Base-by-base conservation (phyloP, 2,113 vertebrate genomes). In the Micronisus gabar region DNA sequence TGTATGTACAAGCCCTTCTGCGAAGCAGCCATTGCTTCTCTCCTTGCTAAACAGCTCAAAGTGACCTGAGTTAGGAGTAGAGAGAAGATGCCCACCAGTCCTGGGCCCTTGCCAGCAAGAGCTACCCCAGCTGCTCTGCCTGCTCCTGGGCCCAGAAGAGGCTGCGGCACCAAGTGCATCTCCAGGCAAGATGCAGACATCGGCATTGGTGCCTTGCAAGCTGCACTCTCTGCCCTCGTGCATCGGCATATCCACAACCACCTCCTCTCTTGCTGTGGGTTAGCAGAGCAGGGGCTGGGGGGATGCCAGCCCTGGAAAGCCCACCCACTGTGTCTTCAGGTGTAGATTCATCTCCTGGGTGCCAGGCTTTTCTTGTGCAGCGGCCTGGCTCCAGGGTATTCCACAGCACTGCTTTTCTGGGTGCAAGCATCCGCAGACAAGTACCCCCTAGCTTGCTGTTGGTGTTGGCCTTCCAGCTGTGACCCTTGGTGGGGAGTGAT, bases 181-280 rank as follows among this genome's bases (percentile, higher is more conserved):
- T 47, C 66, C 7, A 38, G 34, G 29, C 40, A 40, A 63, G 48
- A 22, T 13, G 48, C 48, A 41, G 48, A 12, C 6, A 1, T 45
- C 20, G 11, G 41, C 29, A 10, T 21, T 7, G 32, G 20, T 59
- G 73, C 16, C 29, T 34, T 8, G 20, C 21, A 7, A 41, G n/a
- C 41, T 48, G 59, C 6, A 9, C 5, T 11, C 55, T 30, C 19
- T 45, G 29, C 15, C 11, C 27, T 40, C 15, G n/a, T 26, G 36
- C 50, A 13, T 17, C 6, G 26, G 36, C 16, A 2, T 20, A 48
- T 15, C 29, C 83, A 50, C 70, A 47, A 5, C 41, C 36, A 38
- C 26, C 47, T 47, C 52, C 38, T 67, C 38, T 67, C 83, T 41
- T 0, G 0, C 17, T 2, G 5, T 4, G 16, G 34, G 32, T 3